These are phyloP conservation scores for Danaus plexippus DNA, from an alignment of 1,140 invertebrate genomes.

Conservation along the genomic window DNA sequence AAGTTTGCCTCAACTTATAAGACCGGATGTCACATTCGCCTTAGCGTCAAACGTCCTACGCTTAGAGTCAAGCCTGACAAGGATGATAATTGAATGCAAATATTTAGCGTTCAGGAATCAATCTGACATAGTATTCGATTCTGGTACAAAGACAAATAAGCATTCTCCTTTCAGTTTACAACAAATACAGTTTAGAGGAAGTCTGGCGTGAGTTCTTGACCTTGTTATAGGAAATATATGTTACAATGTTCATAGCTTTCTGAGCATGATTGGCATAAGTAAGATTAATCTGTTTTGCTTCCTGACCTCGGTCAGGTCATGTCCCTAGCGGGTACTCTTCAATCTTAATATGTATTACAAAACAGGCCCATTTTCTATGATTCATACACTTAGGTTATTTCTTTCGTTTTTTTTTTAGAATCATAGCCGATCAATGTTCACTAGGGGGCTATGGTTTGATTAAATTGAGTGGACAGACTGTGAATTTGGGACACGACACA, in stretches of 20 bases:
- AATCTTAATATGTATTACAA: no score
- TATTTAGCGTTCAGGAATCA: slow-evolving; percentile 38
- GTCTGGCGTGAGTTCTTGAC: slow-evolving; percentile 34
- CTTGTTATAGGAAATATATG: not conserved
- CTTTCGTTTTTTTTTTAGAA: slow-evolving; percentile 26
- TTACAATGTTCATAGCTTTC: not conserved
- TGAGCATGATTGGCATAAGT: not conserved
- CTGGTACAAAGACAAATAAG: slow-evolving; percentile 20
- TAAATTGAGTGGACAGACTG: slow-evolving; percentile 28
- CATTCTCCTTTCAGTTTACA: slow-evolving; percentile 41
- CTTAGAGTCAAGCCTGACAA: slow-evolving; percentile 28
- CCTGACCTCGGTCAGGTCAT: no score
- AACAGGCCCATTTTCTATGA: no score
- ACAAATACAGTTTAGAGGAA: slow-evolving; percentile 32
- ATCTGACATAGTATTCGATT: slow-evolving; percentile 22
- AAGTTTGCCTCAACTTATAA: slow-evolving; percentile 26
- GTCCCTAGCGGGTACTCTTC: no score
- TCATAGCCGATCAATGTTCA: slow-evolving; percentile 38
- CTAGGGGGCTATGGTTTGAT: slow-evolving; percentile 33
- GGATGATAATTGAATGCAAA: slow-evolving; percentile 34
- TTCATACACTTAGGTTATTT: not conserved
- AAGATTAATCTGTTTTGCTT: not conserved
- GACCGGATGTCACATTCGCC: slow-evolving; percentile 32
- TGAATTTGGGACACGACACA: slow-evolving; percentile 36
- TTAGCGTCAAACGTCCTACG: slow-evolving; percentile 34